Base-by-base conservation (phyloP, 2,797 vertebrate species). In the Trematomus bernacchii region DNA sequence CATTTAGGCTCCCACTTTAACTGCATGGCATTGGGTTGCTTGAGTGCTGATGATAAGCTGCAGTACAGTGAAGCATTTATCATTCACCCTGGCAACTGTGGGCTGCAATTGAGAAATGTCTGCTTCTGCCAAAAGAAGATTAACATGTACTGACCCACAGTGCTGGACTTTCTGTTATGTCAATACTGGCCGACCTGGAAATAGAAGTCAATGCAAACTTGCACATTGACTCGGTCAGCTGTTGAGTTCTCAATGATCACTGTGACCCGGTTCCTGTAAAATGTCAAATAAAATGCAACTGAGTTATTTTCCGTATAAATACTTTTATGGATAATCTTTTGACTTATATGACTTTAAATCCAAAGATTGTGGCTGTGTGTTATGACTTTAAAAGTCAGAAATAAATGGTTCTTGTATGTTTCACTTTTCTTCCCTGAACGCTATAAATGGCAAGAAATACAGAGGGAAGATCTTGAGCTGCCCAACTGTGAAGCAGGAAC, bases 31-130 rank as follows among this genome's bases (percentile, higher is more conserved):
- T 65, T 84, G 57, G 73, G 73, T 58, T 83, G 66, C 79, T 79
- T 74, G 50, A 85, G 79, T 46, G 78, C 61, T 33, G 65, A 78
- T 78, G 81, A 87, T 86, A 82, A 79, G 76, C 66, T 76, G 55
- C 51, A 73, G 80, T 44, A 73, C 53, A 76, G 73, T 19, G 53
- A 71, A 64, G 64, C 75, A 84, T 70, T 40, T 64, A 75, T 76
- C 55, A 66, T 79, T 87, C 78, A 80, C 71, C 88, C 79, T 74
- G 76, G 84, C 71, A 85, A 90, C 86, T 66, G 82, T 81, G 18
- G 54, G 65, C 76, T 76, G 71, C 69, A 70, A 74, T 69, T 79
- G 71, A 85, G 79, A 91, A 91, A 91, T 85, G 87, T 71, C 72
- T 66, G 76, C 61, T 71, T 23, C 79, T 79, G 65, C 71, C 71